These are phyloP conservation scores for Cydia amplana DNA, from an alignment of 1,140 invertebrate genomes.

Conservation along the genomic window DNA sequence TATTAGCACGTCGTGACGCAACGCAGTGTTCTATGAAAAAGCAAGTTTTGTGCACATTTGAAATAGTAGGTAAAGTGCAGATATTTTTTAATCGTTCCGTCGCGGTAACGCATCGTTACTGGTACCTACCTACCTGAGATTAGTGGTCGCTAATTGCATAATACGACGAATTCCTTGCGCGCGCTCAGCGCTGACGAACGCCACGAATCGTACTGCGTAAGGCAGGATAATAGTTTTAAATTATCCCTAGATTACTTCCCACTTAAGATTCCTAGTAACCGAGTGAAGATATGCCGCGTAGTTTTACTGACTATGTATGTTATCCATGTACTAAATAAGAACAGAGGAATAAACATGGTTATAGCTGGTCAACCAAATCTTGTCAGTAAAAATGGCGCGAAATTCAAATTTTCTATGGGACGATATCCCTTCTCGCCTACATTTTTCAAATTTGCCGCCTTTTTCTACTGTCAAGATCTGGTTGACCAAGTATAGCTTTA, in stretches of 20 bases:
- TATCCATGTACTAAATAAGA: too few species aligned
- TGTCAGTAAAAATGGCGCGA: too few species aligned
- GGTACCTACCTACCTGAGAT: constrained; percentile 15
- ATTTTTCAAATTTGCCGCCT: too few species aligned
- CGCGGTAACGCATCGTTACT: constrained; percentile 25
- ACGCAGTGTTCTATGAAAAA: constrained; percentile 25
- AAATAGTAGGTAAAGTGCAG: constrained; percentile 10
- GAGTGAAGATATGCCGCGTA: constrained; percentile 51
- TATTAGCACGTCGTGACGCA: constrained; percentile 36
- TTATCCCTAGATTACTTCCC: constrained; percentile 60
- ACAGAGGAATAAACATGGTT: too few species aligned
- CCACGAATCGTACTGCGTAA: constrained; percentile 47
- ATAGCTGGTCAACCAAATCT: too few species aligned
- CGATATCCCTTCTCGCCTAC: too few species aligned
- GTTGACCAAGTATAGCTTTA: too few species aligned
- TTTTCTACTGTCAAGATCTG: too few species aligned
- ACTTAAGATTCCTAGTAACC: constrained; percentile 64
- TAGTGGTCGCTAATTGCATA: constrained; percentile 25
- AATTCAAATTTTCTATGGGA: too few species aligned
- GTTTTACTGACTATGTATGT: constrained; percentile 33
- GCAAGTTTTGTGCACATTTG: constrained; percentile 26
- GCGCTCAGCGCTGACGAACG: constrained; percentile 43
- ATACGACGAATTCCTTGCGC: constrained; percentile 45
- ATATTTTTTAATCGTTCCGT: constrained; percentile 25
- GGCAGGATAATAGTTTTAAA: constrained; percentile 41